Base-by-base conservation (phyloP, 2,113 vertebrate species). In the Pagrus major region DNA sequence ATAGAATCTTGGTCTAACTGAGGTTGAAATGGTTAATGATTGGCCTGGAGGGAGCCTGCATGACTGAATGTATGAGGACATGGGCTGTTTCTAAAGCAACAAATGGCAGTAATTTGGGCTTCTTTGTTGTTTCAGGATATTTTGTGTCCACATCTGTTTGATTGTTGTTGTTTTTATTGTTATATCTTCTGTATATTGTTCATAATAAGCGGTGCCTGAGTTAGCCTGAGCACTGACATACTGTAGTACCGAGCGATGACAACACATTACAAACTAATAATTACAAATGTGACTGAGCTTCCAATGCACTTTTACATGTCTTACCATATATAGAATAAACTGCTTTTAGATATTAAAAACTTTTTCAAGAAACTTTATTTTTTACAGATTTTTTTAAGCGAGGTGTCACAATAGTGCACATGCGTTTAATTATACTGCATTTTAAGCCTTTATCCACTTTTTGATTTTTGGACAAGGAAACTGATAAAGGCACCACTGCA, bases 11-110 rank as follows among this genome's bases (percentile, higher is more conserved):
- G 86, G 82, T 90, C 72, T 88, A 79, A 78, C 88, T 64, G 85
- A 88, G 87, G 91, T 88, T 92, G 90, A 91, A 91, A 90, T 71
- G 86, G 93, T 94, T 93, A 94, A 93, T 92, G 83, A 95, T 94
- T 93, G 91, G 91, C 93, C 80, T 80, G 75, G 72, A 91, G 83
- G 83, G 80, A 85, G 84, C 78, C 80, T 91, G 87, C 79, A 77
- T 91, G 89, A 79, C 68, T 91, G 66, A 76, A 86, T 87, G 81
- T 80, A 81, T 85, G 78, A 87, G 77, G 83, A 84, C 79, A 84
- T 59, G 70, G 82, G 59, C 73, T 73, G 85, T 79, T 90, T 88
- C 80, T 89, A 84, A 88, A 86, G 85, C 76, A 78, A 83, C 74
- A 85, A 83, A 75, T 83, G 77, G 77, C 55, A 79, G 44, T 33